phyloP scores from a whole-genome alignment of 2,113 vertebrate species.

The Osmerus mordax region DNA sequence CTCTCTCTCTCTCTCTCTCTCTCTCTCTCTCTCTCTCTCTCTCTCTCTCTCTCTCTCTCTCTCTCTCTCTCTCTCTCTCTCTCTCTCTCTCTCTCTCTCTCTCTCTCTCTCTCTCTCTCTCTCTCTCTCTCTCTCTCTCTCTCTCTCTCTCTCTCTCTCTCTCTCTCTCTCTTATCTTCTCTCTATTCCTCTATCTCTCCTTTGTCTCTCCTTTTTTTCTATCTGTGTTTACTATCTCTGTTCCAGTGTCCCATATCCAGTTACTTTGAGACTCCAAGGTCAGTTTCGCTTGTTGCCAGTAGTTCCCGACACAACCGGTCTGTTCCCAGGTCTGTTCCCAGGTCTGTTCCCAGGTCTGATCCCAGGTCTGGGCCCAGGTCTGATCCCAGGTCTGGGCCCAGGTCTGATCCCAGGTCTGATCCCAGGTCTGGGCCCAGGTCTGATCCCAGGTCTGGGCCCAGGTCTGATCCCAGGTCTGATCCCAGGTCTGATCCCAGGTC shows the following conservation, averaged over 20 bases:
- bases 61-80: constrained; percentile 42
- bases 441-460: no score
- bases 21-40: constrained; percentile 55
- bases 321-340: no score
- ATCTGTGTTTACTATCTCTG: constrained; percentile 7
- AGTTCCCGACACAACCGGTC: no score
- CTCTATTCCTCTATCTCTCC: neutral
- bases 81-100: neutral
- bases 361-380: no score
- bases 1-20: constrained; percentile 35
- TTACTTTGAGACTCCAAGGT: neutral
- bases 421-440: no score
- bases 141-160: constrained; percentile 35
- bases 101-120: constrained; percentile 48
- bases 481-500: no score
- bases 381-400: no score
- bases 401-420: no score
- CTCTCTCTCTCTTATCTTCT: neutral
- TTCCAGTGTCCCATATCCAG: constrained; percentile 3
- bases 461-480: no score
- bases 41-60: constrained; percentile 18
- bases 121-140: constrained; percentile 45
- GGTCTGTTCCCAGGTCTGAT: no score
- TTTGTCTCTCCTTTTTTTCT: constrained; percentile 22
- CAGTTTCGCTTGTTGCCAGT: no score